Base-by-base conservation (phyloP, 2,888 invertebrate species). In the Folsomia candida region DNA sequence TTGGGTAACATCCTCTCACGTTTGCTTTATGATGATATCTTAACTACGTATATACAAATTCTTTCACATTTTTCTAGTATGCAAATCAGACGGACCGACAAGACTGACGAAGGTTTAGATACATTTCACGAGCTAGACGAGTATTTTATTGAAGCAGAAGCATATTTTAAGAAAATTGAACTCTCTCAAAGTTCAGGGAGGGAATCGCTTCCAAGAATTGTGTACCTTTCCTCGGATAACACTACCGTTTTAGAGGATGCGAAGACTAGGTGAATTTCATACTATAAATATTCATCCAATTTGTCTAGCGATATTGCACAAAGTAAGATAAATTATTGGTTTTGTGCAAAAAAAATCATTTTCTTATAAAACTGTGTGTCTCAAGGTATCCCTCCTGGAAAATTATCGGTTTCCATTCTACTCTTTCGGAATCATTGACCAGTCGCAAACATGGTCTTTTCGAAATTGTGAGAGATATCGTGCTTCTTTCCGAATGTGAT, bases 51-150 rank as follows among this genome's bases (percentile, higher is more conserved):
- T 4, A 9, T 37, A 37, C 37, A 37, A 9, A 14, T 14, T 37
- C 37, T 14, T 37, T 37, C 6, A n/a, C n/a, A 28, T 47, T 6
- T 66, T n/a, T 57, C n/a, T 22, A 72, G 74, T n/a, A 11, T 72
- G 9, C 74, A 74, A 47, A 63, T 74, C 6, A 51, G 74, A 2
- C 28, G 74, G 29, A 74, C 74, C 1, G 74, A 74, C 28, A 74
- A 74, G 59, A 61, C 62, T 2, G 1, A 11, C 1, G 70, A 72
- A 58, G 22, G 6, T 4, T n/a, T 26, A 11, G 60, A 59, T 20
- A 65, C 68, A 0, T 25, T 20, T 61, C 74, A 72, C 65, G 51
- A 57, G 0, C 18, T 72, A 1, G 27, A 20, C 1, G 70, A 70
- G 14, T 74, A 74, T n/a, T 29, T 72, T 3, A 25, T 20, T 14